phyloP scores from a whole-genome alignment of 2,797 vertebrate genomes.

The Sebastes cheni region DNA sequence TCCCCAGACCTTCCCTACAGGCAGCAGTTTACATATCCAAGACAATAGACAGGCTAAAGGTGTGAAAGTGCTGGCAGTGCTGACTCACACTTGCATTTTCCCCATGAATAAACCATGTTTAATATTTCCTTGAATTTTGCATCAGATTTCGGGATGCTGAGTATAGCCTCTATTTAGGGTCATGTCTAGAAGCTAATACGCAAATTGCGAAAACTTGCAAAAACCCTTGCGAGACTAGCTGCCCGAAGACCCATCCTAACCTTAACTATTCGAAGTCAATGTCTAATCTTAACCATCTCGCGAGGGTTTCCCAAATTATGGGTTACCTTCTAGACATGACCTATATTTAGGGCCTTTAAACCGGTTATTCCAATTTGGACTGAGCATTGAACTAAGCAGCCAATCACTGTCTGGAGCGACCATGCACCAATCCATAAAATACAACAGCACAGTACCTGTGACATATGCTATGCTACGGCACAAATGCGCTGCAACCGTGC shows the following conservation, averaged over 20 bases:
- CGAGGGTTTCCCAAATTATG: neutral
- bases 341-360: neutral
- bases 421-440: neutral
- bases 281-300: neutral
- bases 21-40: neutral
- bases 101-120: neutral
- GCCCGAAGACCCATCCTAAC: no score
- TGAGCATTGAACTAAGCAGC: neutral
- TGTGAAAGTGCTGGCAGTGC: neutral
- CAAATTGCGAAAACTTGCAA: no score
- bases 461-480: neutral
- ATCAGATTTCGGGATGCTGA: neutral
- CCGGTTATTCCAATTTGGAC: neutral
- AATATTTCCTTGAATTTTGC: neutral
- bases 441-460: neutral
- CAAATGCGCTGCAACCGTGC: neutral
- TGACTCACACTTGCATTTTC: neutral
- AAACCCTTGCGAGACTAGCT: no score
- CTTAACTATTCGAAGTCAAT: neutral
- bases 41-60: neutral
- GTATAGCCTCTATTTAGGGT: neutral
- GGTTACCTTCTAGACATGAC: neutral
- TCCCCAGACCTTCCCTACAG: neutral
- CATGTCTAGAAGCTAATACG: no score
- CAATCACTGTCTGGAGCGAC: neutral